A percentile compares a stretch with the other conserved stretches of the same genome.
Evolutionary conservation across 2,113 vertebrate species (phyloP).

Genomic region (Vidua macroura): DNA sequence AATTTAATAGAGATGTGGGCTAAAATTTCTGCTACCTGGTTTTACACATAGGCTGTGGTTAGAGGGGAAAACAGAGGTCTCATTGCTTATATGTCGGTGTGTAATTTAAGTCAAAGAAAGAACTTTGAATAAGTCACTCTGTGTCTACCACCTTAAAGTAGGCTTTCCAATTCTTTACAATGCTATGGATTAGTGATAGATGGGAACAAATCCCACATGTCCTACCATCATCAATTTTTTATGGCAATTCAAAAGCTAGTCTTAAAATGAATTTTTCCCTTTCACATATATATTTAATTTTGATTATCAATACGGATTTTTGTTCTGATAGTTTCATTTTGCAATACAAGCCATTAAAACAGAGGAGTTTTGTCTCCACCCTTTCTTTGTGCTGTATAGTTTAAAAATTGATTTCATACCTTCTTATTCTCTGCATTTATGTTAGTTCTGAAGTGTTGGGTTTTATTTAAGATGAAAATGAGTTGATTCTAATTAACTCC

Average conservation of each 20-base stretch:
- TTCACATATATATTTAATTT: not conserved
- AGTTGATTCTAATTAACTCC: not conserved
- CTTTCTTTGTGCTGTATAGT: not conserved
- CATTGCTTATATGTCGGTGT: not conserved
- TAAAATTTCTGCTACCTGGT: slow-evolving; percentile 61
- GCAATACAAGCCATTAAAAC: not conserved
- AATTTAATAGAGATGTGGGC: slow-evolving; percentile 52
- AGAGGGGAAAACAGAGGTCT: slow-evolving; percentile 36
- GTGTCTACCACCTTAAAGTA: not conserved
- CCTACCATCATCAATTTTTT: not conserved
- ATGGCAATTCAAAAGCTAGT: not conserved
- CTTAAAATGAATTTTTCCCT: not conserved
- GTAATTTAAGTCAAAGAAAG: slow-evolving; percentile 31
- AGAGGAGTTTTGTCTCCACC: not conserved
- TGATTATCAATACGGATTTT: not conserved
- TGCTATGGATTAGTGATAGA: not conserved
- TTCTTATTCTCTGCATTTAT: not conserved
- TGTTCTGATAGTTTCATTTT: not conserved
- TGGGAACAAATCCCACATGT: not conserved
- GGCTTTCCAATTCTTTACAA: not conserved
- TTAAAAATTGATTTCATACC: not conserved
- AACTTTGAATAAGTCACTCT: not conserved
- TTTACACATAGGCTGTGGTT: slow-evolving; percentile 48
- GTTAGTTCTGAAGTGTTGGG: not conserved
- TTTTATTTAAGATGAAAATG: not conserved